Evolutionary conservation across 2,888 invertebrate genomes (phyloP).

Genomic region (Idaea straminata): DNA sequence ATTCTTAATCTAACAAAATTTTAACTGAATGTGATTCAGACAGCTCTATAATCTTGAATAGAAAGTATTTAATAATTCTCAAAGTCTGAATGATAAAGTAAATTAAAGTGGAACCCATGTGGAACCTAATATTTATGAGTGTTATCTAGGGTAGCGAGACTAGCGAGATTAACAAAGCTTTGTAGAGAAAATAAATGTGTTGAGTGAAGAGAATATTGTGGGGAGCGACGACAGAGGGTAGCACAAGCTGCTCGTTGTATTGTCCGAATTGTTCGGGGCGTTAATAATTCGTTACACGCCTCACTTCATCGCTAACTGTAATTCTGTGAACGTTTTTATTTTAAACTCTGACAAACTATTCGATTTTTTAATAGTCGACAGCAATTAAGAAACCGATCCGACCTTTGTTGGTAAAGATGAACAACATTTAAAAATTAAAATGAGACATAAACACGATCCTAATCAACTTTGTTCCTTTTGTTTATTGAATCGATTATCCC

Average conservation of each 20-base stretch:
- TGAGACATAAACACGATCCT: conserved; percentile 51
- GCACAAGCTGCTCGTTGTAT: conserved; percentile 50
- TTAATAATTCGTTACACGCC: conserved; percentile 63
- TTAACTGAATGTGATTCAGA: background rate
- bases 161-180: conserved; percentile 38
- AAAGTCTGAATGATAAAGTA: conserved; percentile 19
- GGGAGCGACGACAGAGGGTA: conserved; percentile 42
- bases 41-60: background rate
- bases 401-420: conserved; percentile 24
- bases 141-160: conserved; percentile 34
- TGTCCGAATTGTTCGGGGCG: conserved; percentile 64
- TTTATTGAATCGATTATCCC: conserved; percentile 65
- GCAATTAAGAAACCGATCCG: conserved; percentile 22
- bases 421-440: conserved; percentile 38
- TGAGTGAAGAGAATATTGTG: conserved; percentile 44
- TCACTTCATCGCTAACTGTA: conserved; percentile 52
- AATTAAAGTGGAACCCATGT: conserved; percentile 28
- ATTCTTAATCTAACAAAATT: background rate
- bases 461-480: conserved; percentile 54
- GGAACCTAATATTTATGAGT: conserved; percentile 30
- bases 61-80: background rate
- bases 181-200: conserved; percentile 49
- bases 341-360: conserved; percentile 25
- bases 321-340: conserved; percentile 44
- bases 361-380: conserved; percentile 14